Base-by-base conservation (phyloP, 2,113 vertebrate genomes). In the Columba livia region DNA sequence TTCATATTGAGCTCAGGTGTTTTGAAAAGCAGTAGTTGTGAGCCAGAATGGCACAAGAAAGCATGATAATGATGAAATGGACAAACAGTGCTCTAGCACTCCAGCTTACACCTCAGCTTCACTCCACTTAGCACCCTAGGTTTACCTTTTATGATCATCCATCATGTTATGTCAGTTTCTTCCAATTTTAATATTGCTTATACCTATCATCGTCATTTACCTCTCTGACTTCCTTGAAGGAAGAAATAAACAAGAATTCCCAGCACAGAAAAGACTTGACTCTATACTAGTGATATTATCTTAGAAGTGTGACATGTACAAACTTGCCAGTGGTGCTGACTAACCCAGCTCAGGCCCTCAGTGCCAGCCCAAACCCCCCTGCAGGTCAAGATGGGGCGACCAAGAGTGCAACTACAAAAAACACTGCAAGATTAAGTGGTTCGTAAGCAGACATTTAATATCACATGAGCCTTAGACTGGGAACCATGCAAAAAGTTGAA, bases 91-190 rank as follows among this genome's bases (percentile, higher is more conserved):
- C 50, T 85, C 5, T 12, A 65, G n/a, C 21, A 50, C 10, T 32
- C 14, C 50, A 65, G n/a, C 48, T 75, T 1, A 2, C 17, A 72
- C 28, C 18, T 79, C 32, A 91, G 34, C 15, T 34, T 82, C 54
- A 60, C 32, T 81, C 29, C 53, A 87, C 8, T n/a, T 4, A 57
- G 38, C 54, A 78, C 24, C 7, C n/a, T 19, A 78, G 47, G 6
- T 74, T 93, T 75, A 75, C 21, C 57, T 54, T 72, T 79, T 54
- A 50, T 31, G n/a, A 50, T 61, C 11, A 85, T 17, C 40, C 57
- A 36, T 56, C 60, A 60, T 94, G 65, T 91, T 95, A 85, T 2
- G 40, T 84, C 93, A 96, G 40, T 67, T 94, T 75, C 75, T 93
- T 96, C 66, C 56, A 72, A 51, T 60, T 85, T 88, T 60, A 91